A percentile compares a stretch with the other conserved stretches of the same genome.
phyloP scores from a whole-genome alignment of 1,140 invertebrate species.

The Rhopalosiphum maidis region DNA sequence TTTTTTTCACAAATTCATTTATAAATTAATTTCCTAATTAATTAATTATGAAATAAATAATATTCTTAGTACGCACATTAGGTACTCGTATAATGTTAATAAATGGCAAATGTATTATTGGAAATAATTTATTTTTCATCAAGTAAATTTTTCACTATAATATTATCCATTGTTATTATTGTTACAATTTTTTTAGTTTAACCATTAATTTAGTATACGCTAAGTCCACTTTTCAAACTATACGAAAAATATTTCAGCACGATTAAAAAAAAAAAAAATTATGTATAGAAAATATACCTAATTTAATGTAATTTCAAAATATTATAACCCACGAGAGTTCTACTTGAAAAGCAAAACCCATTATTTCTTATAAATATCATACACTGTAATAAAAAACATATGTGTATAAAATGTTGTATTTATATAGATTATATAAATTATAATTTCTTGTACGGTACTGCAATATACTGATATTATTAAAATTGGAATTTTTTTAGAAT shows the following conservation, averaged over 20 bases:
- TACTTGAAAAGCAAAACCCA: background rate
- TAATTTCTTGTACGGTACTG: background rate
- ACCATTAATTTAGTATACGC: background rate
- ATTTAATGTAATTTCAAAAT: background rate
- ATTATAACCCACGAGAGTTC: background rate
- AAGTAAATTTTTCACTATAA: background rate
- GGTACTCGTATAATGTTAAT: background rate
- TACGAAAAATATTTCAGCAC: background rate
- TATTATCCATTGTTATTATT: background rate
- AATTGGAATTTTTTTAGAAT: background rate
- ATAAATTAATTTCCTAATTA: background rate
- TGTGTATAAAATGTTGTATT: background rate
- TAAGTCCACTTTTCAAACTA: background rate
- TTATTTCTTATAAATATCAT: background rate
- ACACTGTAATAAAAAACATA: background rate
- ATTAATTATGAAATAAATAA: no score
- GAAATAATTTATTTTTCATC: background rate
- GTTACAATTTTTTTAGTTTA: background rate
- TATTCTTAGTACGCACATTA: background rate
- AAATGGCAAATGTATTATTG: background rate
- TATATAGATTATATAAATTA: background rate
- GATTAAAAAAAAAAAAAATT: background rate
- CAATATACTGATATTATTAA: background rate
- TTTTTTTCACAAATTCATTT: background rate
- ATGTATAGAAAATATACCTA: background rate